Percentiles rank a stretch among this genome's conserved stretches.
Conservation (phyloP, 2,113 vertebrate species). For the Pterocles burchelli region DNA sequence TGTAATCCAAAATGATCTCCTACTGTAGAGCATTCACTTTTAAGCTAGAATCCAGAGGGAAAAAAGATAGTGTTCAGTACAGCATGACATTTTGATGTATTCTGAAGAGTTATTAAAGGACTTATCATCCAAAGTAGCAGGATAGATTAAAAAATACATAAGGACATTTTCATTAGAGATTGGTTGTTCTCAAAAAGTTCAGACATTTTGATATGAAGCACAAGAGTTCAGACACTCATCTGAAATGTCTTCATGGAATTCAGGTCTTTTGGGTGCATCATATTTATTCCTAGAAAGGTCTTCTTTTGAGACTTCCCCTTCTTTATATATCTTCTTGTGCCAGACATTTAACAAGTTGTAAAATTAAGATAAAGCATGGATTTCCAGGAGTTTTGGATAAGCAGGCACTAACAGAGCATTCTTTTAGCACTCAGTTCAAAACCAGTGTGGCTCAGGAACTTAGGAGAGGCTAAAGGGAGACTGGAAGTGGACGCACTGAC, state of each 20-base stretch:
- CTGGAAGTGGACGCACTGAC: not conserved
- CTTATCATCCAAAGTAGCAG: not conserved
- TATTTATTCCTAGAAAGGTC: not conserved
- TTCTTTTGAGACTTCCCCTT: not conserved
- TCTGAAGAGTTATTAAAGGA: conserved; percentile 32
- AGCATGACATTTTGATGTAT: conserved; percentile 8
- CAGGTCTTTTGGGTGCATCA: not conserved
- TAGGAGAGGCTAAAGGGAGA: not conserved
- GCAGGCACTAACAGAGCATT: not conserved
- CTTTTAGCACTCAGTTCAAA: not conserved
- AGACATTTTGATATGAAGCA: not conserved
- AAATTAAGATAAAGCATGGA: not conserved
- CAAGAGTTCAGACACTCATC: not conserved
- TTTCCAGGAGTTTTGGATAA: not conserved
- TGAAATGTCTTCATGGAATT: not conserved
- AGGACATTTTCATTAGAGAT: conserved; percentile 15
- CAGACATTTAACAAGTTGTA: not conserved
- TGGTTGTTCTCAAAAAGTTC: not conserved
- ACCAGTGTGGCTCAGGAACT: not conserved
- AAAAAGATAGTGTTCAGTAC: rapidly evolving
- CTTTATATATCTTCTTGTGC: not conserved
- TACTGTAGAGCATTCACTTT: not conserved
- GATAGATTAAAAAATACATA: conserved; percentile 20
- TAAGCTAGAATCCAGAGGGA: not conserved
- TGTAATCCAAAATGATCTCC: conserved; percentile 42